A percentile compares a stretch with the other conserved stretches of the same genome.
phyloP scores from a whole-genome alignment of 2,797 vertebrate genomes.

The Mastacembelus armatus region DNA sequence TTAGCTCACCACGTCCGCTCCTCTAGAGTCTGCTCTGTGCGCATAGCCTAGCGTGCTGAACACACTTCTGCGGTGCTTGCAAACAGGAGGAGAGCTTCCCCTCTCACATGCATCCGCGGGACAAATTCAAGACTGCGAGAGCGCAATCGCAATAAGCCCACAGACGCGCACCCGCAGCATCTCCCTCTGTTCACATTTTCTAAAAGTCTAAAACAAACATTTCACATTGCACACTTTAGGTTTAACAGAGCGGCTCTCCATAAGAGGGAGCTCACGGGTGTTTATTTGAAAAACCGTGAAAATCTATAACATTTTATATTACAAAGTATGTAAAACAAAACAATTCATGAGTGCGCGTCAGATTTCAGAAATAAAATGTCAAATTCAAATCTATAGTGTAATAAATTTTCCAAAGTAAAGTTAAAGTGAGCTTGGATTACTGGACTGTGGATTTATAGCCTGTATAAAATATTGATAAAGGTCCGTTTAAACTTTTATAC shows the following conservation, averaged over 20 bases:
- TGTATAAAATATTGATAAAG: no score
- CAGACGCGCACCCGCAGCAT: neutral
- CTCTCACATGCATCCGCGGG: slow-evolving; percentile 71
- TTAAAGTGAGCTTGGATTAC: no score
- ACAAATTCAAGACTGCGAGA: slow-evolving; percentile 73
- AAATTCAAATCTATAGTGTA: no score
- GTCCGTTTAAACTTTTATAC: no score
- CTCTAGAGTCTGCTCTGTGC: slow-evolving; percentile 11
- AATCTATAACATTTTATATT: neutral
- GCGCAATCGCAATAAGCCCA: slow-evolving; percentile 58
- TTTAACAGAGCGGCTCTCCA: neutral
- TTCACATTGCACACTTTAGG: neutral
- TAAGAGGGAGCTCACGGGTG: slow-evolving; percentile 2
- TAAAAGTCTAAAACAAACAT: neutral
- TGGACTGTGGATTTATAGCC: no score
- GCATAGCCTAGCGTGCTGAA: slow-evolving; percentile 25
- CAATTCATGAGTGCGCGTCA: no score
- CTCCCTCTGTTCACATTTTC: neutral
- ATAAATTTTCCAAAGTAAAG: no score
- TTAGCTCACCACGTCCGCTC: slow-evolving; percentile 29
- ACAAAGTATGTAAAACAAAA: neutral
- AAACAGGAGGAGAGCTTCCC: slow-evolving; percentile 41
- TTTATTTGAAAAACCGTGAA: neutral
- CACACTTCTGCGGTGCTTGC: slow-evolving; percentile 58
- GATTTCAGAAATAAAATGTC: no score